These are phyloP conservation scores for Chorisops tibialis DNA, from an alignment of 2,888 invertebrate species.

Conservation along the genomic window DNA sequence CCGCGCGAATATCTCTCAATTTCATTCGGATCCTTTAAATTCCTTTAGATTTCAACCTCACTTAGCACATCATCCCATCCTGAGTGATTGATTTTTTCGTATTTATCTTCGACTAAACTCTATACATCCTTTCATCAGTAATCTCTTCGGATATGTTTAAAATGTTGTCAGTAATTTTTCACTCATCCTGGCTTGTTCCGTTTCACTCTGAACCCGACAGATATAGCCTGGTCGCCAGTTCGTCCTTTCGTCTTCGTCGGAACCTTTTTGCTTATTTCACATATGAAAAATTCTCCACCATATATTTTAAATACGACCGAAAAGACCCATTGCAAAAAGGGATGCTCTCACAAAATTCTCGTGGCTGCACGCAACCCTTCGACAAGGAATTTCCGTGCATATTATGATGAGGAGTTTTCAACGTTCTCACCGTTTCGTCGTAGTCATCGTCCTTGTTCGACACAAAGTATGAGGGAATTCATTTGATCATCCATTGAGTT, in stretches of 20 bases:
- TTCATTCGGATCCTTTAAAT: slow-evolving; percentile 19
- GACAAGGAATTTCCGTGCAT: background rate
- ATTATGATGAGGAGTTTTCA: no score
- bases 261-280: background rate
- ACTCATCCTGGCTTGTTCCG: slow-evolving; percentile 21
- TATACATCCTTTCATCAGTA: slow-evolving; percentile 14
- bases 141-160: slow-evolving; percentile 25
- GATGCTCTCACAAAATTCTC: slow-evolving; percentile 25
- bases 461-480: background rate
- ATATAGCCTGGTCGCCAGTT: background rate
- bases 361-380: slow-evolving; percentile 32
- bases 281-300: slow-evolving; percentile 11
- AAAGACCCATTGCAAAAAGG: slow-evolving; percentile 9
- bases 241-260: slow-evolving; percentile 2
- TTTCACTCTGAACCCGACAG: slow-evolving; percentile 11
- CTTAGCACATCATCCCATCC: slow-evolving; percentile 15
- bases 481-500: slow-evolving; percentile 11
- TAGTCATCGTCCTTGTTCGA: no score
- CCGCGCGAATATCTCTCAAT: slow-evolving; percentile 1
- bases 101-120: slow-evolving; percentile 15
- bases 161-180: slow-evolving; percentile 24
- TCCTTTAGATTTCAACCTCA: slow-evolving; percentile 22
- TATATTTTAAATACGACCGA: background rate
- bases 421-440: no score
- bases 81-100: slow-evolving; percentile 22